Conservation (phyloP, 2,113 vertebrate species). For the Aplodontia rufa region DNA sequence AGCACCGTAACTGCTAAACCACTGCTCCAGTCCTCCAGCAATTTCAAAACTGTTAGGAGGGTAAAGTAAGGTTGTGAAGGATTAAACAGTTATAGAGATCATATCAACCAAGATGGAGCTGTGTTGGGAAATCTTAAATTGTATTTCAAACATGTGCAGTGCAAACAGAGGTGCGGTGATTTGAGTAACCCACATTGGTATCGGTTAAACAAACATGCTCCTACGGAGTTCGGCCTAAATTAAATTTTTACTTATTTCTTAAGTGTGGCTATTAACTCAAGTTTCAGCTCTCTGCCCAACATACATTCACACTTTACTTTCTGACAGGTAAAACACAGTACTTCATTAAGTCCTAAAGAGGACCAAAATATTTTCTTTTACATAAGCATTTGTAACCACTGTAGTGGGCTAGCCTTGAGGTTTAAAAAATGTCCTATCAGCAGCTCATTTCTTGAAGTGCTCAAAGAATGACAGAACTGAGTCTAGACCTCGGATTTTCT, state of each 20-base stretch:
- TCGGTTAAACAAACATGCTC: slow-evolving; percentile 6
- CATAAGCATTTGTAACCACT: background rate
- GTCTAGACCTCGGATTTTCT: background rate
- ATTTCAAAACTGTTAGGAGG: background rate
- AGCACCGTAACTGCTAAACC: too few relatives aligned
- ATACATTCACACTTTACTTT: background rate
- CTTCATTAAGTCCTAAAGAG: background rate
- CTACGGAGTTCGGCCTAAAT: background rate
- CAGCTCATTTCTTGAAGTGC: background rate
- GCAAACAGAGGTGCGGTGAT: background rate
- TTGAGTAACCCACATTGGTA: background rate
- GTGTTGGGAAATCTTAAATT: background rate
- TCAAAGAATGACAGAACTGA: background rate
- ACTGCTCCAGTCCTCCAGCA: too few relatives aligned
- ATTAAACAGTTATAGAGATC: background rate
- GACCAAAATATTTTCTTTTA: background rate
- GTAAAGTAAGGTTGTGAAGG: background rate
- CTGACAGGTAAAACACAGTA: background rate
- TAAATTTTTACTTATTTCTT: background rate
- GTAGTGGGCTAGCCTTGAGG: background rate
- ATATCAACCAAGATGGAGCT: background rate
- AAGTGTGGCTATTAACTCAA: background rate
- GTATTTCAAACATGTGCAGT: background rate
- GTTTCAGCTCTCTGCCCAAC: background rate
- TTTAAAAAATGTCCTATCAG: background rate